Percentiles rank a stretch among this genome's conserved stretches.
These are phyloP conservation scores for Hydrozoanthus gracilis DNA, from an alignment of 92 coral and sea anemone species.

Conservation along the genomic window DNA sequence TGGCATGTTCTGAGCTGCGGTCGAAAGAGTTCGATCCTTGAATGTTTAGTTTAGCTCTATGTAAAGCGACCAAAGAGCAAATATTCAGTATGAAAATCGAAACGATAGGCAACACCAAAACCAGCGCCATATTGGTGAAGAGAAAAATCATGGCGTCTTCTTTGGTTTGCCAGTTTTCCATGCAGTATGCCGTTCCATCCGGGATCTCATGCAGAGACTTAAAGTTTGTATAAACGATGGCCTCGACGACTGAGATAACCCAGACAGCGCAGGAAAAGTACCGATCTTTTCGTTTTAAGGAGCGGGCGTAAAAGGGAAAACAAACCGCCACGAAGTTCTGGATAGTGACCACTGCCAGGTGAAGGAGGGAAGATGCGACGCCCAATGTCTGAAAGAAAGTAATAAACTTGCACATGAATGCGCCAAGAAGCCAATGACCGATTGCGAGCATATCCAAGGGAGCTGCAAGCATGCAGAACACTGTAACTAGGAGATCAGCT, in stretches of 20 bases:
- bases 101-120: background rate
- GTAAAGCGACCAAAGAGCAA: slow-evolving; percentile 19
- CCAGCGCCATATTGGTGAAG: slow-evolving; percentile 10
- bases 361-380: slow-evolving; percentile 29
- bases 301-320: slow-evolving; percentile 39
- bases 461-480: slow-evolving; percentile 15
- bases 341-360: slow-evolving; percentile 21
- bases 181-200: slow-evolving; percentile 23
- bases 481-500: slow-evolving; percentile 28
- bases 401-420: slow-evolving; percentile 29
- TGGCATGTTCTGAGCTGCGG: slow-evolving; percentile 43
- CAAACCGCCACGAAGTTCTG: slow-evolving; percentile 43
- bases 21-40: slow-evolving; percentile 32
- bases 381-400: slow-evolving; percentile 16
- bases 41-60: slow-evolving; percentile 7
- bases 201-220: slow-evolving; percentile 20
- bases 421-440: slow-evolving; percentile 16
- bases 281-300: slow-evolving; percentile 21
- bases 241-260: slow-evolving; percentile 16
- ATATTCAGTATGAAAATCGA: slow-evolving; percentile 13
- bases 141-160: slow-evolving; percentile 13
- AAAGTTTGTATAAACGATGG: slow-evolving; percentile 21
- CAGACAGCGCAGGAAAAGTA: slow-evolving; percentile 2
- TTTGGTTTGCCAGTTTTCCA: slow-evolving; percentile 25
- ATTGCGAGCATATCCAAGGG: slow-evolving; percentile 14